Conservation (phyloP, 2,797 vertebrate genomes). For the Toxotes lorentzi region DNA sequence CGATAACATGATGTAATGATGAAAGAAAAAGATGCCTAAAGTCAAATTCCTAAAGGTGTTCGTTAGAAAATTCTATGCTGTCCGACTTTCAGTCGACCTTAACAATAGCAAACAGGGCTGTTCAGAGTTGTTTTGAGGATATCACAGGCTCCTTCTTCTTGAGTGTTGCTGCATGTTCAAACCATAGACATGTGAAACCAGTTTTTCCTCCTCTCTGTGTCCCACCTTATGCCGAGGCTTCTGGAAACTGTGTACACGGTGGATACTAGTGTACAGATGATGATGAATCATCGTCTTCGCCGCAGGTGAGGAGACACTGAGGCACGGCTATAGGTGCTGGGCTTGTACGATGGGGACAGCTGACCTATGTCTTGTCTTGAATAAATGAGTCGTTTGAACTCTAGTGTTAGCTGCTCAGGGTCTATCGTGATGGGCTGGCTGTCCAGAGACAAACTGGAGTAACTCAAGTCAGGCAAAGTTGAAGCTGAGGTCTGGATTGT, state of each 20-base stretch:
- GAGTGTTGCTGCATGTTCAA: conserved; percentile 37
- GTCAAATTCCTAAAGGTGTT: background rate
- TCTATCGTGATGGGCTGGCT: conserved; percentile 60
- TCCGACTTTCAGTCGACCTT: background rate
- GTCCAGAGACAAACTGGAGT: conserved; percentile 52
- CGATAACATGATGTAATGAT: conserved; percentile 6
- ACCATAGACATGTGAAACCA: conserved; percentile 61
- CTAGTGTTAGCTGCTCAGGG: conserved; percentile 61
- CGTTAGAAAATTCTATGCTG: background rate
- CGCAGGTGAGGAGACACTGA: conserved; percentile 63
- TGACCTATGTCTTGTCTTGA: conserved; percentile 48
- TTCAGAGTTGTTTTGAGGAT: conserved; percentile 21
- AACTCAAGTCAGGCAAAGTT: conserved; percentile 40
- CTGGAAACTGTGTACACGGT: conserved; percentile 68
- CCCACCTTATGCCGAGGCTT: conserved; percentile 55
- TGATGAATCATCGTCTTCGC: conserved; percentile 42
- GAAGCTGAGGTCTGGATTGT: conserved; percentile 50
- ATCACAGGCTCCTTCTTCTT: conserved; percentile 36
- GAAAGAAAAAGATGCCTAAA: no score
- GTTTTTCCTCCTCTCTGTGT: conserved; percentile 81
- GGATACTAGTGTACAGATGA: conserved; percentile 7
- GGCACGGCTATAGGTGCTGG: conserved; percentile 48
- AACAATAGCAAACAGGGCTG: conserved; percentile 6
- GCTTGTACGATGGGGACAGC: conserved; percentile 21
- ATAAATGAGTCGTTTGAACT: conserved; percentile 60